phyloP scores from a whole-genome alignment of 2,888 invertebrate genomes.

The Nebria brevicollis region DNA sequence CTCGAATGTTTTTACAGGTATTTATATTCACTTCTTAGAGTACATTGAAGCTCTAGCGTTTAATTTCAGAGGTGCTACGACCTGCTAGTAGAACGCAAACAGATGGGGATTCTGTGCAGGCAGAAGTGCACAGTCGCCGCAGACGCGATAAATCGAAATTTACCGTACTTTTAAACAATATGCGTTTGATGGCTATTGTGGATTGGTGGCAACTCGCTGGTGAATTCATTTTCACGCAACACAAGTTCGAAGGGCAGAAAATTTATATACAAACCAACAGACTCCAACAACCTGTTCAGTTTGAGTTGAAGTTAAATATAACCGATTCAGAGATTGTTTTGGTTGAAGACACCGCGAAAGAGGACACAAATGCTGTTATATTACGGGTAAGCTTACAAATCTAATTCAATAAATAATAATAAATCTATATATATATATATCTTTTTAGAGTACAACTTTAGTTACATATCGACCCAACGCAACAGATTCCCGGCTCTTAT shows the following conservation, averaged over 20 bases:
- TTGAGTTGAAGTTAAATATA: conserved; percentile 91
- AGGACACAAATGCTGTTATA: conserved; percentile 94
- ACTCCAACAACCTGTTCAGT: conserved; percentile 52
- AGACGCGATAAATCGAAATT: conserved; percentile 77
- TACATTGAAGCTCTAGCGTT: no score
- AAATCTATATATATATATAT: not conserved
- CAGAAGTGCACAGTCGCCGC: conserved; percentile 73
- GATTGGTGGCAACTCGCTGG: conserved; percentile 92
- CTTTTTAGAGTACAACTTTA: conserved; percentile 84
- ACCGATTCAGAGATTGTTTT: conserved; percentile 96
- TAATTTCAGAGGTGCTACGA: conserved; percentile 12
- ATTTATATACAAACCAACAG: not conserved
- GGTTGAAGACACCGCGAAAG: conserved; percentile 87
- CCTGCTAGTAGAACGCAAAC: conserved; percentile 60
- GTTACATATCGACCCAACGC: conserved; percentile 80
- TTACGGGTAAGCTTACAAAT: conserved; percentile 69
- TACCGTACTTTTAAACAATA: conserved; percentile 91
- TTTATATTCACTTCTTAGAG: conserved; percentile 71
- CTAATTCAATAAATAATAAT: conserved; percentile 11
- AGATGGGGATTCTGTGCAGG: conserved; percentile 72
- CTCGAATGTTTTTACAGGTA: conserved; percentile 85
- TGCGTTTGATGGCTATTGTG: conserved; percentile 91
- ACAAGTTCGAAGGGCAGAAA: conserved; percentile 58
- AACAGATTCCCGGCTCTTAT: conserved; percentile 72
- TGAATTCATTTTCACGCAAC: conserved; percentile 76